Evolutionary conservation across 2,113 vertebrate genomes (phyloP).

Genomic region (Puntigrus tetrazona): DNA sequence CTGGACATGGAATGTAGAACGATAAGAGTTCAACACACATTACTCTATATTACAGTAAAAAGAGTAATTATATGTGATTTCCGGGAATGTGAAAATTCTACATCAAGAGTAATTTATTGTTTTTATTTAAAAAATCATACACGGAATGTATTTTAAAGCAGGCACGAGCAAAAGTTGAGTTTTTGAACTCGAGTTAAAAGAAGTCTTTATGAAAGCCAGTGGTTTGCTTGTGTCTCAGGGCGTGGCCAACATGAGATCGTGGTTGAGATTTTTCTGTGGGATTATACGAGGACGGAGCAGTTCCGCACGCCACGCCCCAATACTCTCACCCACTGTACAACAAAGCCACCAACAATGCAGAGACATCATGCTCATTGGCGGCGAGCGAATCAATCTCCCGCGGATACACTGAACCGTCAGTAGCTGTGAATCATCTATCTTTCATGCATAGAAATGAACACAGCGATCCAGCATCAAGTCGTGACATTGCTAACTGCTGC

Average conservation of each 20-base stretch:
- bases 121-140: background rate
- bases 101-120: background rate
- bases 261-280: slow-evolving; percentile 75
- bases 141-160: background rate
- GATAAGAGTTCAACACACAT: background rate
- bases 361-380: slow-evolving; percentile 84
- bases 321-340: slow-evolving; percentile 77
- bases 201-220: background rate
- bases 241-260: slow-evolving; percentile 72
- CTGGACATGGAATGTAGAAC: background rate
- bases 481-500: background rate
- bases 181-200: too few relatives aligned
- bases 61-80: background rate
- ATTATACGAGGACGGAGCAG: slow-evolving; percentile 79
- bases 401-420: slow-evolving; percentile 5
- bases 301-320: slow-evolving; percentile 68
- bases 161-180: background rate
- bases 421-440: background rate
- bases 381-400: slow-evolving; percentile 10
- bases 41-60: background rate
- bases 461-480: background rate
- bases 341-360: slow-evolving; percentile 68
- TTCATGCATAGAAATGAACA: slow-evolving; percentile 29
- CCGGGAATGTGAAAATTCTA: background rate
- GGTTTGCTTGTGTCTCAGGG: slow-evolving; percentile 55